Evolutionary conservation across 2,888 invertebrate genomes (phyloP), one percentile per base, ranked within the genome.

Genomic region (Tenodera sinensis): DNA sequence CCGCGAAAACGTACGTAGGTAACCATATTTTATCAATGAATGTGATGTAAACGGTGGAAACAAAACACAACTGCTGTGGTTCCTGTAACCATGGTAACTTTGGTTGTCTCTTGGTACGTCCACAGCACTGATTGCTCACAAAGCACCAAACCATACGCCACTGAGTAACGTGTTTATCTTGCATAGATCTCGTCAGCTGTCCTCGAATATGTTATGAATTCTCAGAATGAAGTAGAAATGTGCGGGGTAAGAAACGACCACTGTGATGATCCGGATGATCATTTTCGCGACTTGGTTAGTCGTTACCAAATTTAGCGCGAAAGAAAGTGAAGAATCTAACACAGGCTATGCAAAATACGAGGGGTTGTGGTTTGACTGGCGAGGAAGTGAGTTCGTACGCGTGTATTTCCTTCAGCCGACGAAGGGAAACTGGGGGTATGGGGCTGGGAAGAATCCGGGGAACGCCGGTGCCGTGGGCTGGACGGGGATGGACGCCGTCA

Each of bases 401-500:
- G 27, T 20, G n/a, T 34, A 28, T 15, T 30, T 71, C 27, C 83
- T 42, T 95, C 96, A 95, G 92, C 97, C 96, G 91, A 97, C 96
- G 92, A 95, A 97, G 6, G 97, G 97, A 93, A 94, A 97, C 28
- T 96, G 96, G 28, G 96, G 96, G 92, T 95, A 97, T 25, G 96
- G 96, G 28, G 96, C 95, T 30, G 97, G 97, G 93, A 95, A 97
- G 93, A 95, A 97, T 89, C 97, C 97, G 0, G 97, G 97, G 92
- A 95, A 97, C 27, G 96, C 95, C 27, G 94, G 94, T 84, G 91
- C 91, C 12, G 92, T 92, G 12, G 96, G 96, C 91, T 96, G 97
- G 28, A 97, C 95, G 3, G 97, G 95, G 47, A 98, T 94, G 0
- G 97, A 97, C 27, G 96, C 96, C 9, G 98, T 98, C 91, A 98